These are phyloP conservation scores for Benitochromis conjunctus DNA, from an alignment of 2,113 vertebrate genomes.

Conservation along the genomic window DNA sequence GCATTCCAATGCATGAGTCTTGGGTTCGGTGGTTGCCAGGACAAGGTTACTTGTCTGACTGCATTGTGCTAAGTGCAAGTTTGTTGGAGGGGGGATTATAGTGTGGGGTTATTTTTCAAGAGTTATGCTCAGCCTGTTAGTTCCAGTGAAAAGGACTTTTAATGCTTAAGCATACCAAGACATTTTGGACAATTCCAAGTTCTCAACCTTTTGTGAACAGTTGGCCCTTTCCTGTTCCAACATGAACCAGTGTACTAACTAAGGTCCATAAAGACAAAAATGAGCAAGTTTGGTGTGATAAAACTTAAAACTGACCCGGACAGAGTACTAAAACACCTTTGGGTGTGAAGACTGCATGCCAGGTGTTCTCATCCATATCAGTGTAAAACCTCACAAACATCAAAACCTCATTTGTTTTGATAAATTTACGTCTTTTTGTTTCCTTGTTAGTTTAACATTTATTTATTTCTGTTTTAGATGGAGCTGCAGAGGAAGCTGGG, in stretches of 20 bases:
- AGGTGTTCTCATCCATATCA: neutral
- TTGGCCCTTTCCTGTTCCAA: neutral
- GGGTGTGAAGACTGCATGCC: neutral
- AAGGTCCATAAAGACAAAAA: neutral
- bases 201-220: neutral
- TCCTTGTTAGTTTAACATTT: neutral
- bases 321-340: neutral
- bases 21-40: neutral
- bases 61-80: neutral
- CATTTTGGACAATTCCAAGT: neutral
- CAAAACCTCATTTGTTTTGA: neutral
- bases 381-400: neutral
- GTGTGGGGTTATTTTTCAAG: neutral
- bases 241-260: neutral
- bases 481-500: constrained; percentile 86
- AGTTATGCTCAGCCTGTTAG: neutral
- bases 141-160: neutral
- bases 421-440: neutral
- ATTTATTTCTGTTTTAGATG: constrained; percentile 70
- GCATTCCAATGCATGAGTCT: neutral
- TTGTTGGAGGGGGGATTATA: neutral
- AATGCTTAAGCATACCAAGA: neutral
- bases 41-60: neutral
- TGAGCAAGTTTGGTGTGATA: neutral
- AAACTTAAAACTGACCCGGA: neutral